A percentile compares a stretch with the other conserved stretches of the same genome.
Conservation (phyloP, 2,888 invertebrate species). For the Lochmaea crataegi region DNA sequence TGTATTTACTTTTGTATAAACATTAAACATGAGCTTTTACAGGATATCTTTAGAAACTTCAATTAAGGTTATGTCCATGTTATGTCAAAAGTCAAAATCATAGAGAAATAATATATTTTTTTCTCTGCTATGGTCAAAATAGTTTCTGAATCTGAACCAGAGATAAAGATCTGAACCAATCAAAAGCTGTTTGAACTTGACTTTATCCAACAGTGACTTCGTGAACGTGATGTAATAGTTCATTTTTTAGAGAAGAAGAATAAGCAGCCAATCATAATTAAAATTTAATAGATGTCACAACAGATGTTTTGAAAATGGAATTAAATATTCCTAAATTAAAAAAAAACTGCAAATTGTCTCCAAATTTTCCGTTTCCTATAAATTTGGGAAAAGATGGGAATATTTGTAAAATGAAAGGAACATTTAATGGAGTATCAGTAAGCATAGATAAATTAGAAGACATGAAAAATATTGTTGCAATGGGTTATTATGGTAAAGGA, state of each 20-base stretch:
- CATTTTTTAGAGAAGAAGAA: too few relatives aligned
- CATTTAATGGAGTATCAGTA: conserved; percentile 77
- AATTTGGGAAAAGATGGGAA: conserved; percentile 64
- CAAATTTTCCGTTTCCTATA: conserved; percentile 63
- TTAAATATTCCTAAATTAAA: conserved; percentile 49
- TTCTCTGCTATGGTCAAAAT: too few relatives aligned
- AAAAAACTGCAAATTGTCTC: conserved; percentile 59
- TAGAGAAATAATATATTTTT: too few relatives aligned
- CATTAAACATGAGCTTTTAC: not conserved
- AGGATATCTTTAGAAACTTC: not conserved
- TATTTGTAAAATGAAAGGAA: conserved; percentile 70
- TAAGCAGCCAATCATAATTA: too few relatives aligned
- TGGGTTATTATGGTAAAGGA: conserved; percentile 84
- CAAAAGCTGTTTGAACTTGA: too few relatives aligned
- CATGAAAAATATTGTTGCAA: conserved; percentile 73
- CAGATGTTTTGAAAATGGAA: conserved; percentile 42
- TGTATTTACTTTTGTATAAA: conserved; percentile 7
- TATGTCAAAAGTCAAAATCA: too few relatives aligned
- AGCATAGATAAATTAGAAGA: conserved; percentile 71
- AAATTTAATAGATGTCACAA: too few relatives aligned
- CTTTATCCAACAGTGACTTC: too few relatives aligned
- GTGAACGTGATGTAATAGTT: too few relatives aligned
- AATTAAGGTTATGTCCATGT: not conserved
- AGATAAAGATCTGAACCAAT: too few relatives aligned
- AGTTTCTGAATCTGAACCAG: too few relatives aligned